phyloP scores from a whole-genome alignment of 2,888 invertebrate genomes.

The Ormyrus nitidulus region DNA sequence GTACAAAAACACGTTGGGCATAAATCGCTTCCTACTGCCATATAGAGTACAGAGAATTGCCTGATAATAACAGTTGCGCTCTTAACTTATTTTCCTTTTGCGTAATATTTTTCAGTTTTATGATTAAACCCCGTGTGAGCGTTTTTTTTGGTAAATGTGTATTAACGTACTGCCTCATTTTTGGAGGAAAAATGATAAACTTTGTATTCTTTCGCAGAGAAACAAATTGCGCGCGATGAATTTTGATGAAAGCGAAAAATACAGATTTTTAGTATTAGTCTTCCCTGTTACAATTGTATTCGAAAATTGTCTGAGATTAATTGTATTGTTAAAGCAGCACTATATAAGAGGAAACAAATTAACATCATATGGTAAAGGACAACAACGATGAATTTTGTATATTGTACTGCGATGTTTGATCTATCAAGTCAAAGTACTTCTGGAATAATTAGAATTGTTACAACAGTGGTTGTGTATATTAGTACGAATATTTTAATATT shows the following conservation, averaged over 20 bases:
- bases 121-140: constrained; percentile 48
- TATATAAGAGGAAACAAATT: constrained; percentile 32
- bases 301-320: constrained; percentile 50
- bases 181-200: constrained; percentile 34
- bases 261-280: constrained; percentile 63
- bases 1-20: constrained; percentile 41
- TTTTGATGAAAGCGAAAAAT: constrained; percentile 38
- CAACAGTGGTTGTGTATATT: constrained; percentile 50
- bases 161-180: constrained; percentile 49
- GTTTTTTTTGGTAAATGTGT: constrained; percentile 48
- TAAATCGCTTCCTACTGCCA: constrained; percentile 55
- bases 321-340: constrained; percentile 49
- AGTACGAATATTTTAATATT: constrained; percentile 41
- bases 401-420: constrained; percentile 33
- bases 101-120: constrained; percentile 36
- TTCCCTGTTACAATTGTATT: constrained; percentile 63
- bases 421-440: constrained; percentile 29
- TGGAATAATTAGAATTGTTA: constrained; percentile 39
- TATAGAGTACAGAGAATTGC: constrained; percentile 49
- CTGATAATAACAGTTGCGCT: constrained; percentile 40
- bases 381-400: constrained; percentile 59
- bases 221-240: constrained; percentile 14
- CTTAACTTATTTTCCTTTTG: constrained; percentile 48
- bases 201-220: constrained; percentile 41
- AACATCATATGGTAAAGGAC: constrained; percentile 53